Evolutionary conservation across 1,140 invertebrate genomes (phyloP).

Genomic region (Drosophila cardini): DNA sequence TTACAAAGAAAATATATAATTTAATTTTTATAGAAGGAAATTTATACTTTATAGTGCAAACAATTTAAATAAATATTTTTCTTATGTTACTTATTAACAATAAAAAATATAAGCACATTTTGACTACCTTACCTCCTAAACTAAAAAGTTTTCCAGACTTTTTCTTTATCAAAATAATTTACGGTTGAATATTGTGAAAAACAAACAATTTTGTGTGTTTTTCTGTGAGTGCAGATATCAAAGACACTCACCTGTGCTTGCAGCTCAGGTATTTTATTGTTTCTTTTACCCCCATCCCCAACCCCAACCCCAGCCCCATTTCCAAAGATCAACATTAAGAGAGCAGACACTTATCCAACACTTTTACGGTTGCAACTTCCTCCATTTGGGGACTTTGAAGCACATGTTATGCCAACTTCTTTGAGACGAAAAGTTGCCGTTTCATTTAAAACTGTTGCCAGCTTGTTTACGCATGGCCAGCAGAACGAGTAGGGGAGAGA

Average conservation of each 20-base stretch:
- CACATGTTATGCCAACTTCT: slow-evolving; percentile 73
- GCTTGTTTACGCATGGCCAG: slow-evolving; percentile 77
- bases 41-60: too few relatives aligned
- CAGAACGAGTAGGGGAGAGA: slow-evolving; percentile 7
- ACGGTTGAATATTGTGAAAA: too few relatives aligned
- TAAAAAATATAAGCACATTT: too few relatives aligned
- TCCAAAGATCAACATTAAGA: slow-evolving; percentile 29
- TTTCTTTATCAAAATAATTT: too few relatives aligned
- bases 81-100: too few relatives aligned
- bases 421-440: slow-evolving; percentile 71
- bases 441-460: slow-evolving; percentile 75
- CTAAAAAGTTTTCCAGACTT: too few relatives aligned
- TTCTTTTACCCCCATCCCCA: slow-evolving; percentile 11
- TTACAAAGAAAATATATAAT: too few relatives aligned
- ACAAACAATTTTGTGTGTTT: too few relatives aligned
- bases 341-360: slow-evolving; percentile 41
- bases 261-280: neutral
- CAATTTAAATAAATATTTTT: too few relatives aligned
- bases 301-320: slow-evolving; percentile 26
- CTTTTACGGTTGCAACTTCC: slow-evolving; percentile 39
- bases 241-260: neutral
- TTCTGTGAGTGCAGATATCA: neutral
- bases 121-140: too few relatives aligned
- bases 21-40: too few relatives aligned
- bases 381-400: slow-evolving; percentile 26